Percentiles rank a stretch among this genome's conserved stretches.
Conservation (phyloP, 2,888 invertebrate species). For the Epirrhoe alternata region DNA sequence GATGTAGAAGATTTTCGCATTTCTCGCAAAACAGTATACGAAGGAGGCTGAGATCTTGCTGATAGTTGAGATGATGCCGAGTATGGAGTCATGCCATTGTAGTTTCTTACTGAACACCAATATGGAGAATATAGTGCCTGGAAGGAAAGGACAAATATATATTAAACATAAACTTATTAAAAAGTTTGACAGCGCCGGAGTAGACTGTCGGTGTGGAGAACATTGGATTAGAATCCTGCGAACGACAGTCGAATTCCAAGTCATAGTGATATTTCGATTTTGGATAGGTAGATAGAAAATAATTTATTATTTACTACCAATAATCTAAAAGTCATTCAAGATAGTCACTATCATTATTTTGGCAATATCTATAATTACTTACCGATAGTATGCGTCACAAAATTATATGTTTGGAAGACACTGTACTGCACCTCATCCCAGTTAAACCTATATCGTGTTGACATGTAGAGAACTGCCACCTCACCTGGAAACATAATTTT, state of each 20-base stretch:
- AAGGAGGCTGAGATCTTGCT: slow-evolving; percentile 85
- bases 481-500: slow-evolving; percentile 65
- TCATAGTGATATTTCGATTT: no score
- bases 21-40: slow-evolving; percentile 91
- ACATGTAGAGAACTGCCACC: slow-evolving; percentile 70
- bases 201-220: no score
- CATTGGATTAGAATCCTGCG: not conserved
- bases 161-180: no score
- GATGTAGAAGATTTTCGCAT: slow-evolving; percentile 71
- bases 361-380: slow-evolving; percentile 13
- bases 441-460: slow-evolving; percentile 74
- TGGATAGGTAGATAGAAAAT: no score
- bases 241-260: no score
- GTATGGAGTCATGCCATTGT: slow-evolving; percentile 43
- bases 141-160: slow-evolving; percentile 5
- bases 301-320: no score
- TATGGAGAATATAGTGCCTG: slow-evolving; percentile 45
- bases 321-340: no score
- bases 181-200: no score
- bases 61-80: slow-evolving; percentile 42
- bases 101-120: slow-evolving; percentile 44
- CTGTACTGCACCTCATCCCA: slow-evolving; percentile 79
- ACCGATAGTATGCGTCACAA: slow-evolving; percentile 65
- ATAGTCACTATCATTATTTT: no score
- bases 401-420: slow-evolving; percentile 76